Evolutionary conservation across 2,113 vertebrate genomes (phyloP).

Genomic region (Myrmecophaga tridactyla): DNA sequence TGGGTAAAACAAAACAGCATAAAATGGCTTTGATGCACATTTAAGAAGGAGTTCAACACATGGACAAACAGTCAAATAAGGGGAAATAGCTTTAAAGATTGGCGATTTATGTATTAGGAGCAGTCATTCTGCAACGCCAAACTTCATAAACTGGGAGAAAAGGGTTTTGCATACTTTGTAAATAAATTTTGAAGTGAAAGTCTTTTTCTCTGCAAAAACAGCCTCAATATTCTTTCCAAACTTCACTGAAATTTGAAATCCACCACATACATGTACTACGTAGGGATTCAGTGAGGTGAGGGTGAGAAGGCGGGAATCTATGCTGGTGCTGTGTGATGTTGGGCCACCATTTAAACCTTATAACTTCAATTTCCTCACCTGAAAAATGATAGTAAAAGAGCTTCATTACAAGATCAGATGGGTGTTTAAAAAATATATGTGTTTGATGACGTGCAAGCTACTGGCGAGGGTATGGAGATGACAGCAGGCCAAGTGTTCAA

Average conservation of each 20-base stretch:
- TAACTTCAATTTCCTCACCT: neutral
- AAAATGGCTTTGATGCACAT: neutral
- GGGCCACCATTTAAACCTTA: neutral
- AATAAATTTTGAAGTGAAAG: neutral
- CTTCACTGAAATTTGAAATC: neutral
- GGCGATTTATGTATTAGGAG: neutral
- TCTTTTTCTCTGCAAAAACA: neutral
- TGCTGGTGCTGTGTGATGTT: neutral
- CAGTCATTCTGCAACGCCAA: neutral
- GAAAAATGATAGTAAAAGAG: neutral
- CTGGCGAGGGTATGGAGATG: neutral
- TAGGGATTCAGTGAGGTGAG: neutral
- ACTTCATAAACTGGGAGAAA: neutral
- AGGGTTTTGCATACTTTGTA: neutral
- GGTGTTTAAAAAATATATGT: neutral
- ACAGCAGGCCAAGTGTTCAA: neutral
- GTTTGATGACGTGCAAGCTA: neutral
- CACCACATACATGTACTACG: too few species aligned
- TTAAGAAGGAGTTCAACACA: neutral
- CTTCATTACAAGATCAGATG: neutral
- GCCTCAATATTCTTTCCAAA: neutral
- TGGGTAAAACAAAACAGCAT: neutral
- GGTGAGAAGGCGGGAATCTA: neutral
- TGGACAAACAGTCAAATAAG: neutral
- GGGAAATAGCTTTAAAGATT: neutral